Conservation (phyloP, 2,888 invertebrate genomes). For the Trissoscelio sp. region DNA sequence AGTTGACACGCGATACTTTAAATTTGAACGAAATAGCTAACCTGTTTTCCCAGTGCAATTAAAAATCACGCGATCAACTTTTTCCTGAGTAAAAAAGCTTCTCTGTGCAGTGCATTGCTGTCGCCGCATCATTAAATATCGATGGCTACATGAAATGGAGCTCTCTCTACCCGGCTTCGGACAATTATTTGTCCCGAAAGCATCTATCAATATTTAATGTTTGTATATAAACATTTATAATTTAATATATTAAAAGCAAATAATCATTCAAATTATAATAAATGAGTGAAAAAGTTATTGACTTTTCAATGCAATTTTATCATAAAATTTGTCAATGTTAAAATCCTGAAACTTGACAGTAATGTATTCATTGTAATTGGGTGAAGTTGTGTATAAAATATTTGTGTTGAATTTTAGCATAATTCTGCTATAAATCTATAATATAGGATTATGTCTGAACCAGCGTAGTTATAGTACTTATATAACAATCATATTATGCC, state of each 20-base stretch:
- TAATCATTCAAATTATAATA: too few relatives aligned
- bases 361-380: too few relatives aligned
- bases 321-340: too few relatives aligned
- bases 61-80: conserved; percentile 55
- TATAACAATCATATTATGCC: conserved; percentile 40
- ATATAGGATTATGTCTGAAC: conserved; percentile 31
- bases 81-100: conserved; percentile 26
- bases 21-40: conserved; percentile 41
- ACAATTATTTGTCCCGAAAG: background rate
- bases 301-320: too few relatives aligned
- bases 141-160: conserved; percentile 20
- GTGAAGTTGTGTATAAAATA: background rate
- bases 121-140: conserved; percentile 41
- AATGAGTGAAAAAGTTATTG: too few relatives aligned
- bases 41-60: conserved; percentile 40
- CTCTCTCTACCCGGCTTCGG: conserved; percentile 15
- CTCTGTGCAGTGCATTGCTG: conserved; percentile 17
- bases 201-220: too few relatives aligned
- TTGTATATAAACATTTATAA: too few relatives aligned
- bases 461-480: conserved; percentile 38
- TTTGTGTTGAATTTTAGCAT: conserved; percentile 11
- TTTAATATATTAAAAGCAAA: too few relatives aligned
- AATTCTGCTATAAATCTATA: conserved; percentile 35
- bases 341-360: too few relatives aligned
- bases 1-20: conserved; percentile 51